Evolutionary conservation across 2,888 invertebrate species (phyloP).

Genomic region (Pteria penguin): DNA sequence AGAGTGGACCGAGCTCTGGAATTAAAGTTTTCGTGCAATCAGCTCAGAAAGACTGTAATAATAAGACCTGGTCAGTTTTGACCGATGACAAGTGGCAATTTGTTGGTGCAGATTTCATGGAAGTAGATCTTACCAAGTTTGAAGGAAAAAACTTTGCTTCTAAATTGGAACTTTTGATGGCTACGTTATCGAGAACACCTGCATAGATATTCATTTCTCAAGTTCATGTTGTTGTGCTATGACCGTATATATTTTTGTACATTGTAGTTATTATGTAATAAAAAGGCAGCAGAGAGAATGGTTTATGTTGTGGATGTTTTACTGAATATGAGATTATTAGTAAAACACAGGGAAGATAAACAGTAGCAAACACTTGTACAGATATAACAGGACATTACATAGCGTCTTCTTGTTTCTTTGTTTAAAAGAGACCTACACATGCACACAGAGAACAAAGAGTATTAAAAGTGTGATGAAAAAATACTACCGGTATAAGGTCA

Average conservation of each 20-base stretch:
- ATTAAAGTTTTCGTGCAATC: constrained; percentile 91
- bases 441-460: too few species aligned
- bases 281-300: neutral
- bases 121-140: constrained; percentile 93
- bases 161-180: constrained; percentile 98
- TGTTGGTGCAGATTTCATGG: constrained; percentile 90
- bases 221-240: too few species aligned
- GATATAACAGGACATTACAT: too few species aligned
- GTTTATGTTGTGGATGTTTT: too few species aligned
- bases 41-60: constrained; percentile 48
- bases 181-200: constrained; percentile 76
- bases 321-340: too few species aligned
- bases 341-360: too few species aligned
- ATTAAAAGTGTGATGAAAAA: too few species aligned
- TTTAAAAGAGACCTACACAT: too few species aligned
- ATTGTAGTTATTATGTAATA: neutral
- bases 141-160: constrained; percentile 97
- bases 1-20: constrained; percentile 93
- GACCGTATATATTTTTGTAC: neutral
- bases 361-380: too few species aligned
- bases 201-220: neutral
- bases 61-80: constrained; percentile 78
- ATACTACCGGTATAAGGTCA: too few species aligned
- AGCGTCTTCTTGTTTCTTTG: too few species aligned
- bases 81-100: constrained; percentile 96